Evolutionary conservation across 1,140 invertebrate genomes (phyloP), one percentile per base, ranked within the genome.

Genomic region (Psilanteris sp.): DNA sequence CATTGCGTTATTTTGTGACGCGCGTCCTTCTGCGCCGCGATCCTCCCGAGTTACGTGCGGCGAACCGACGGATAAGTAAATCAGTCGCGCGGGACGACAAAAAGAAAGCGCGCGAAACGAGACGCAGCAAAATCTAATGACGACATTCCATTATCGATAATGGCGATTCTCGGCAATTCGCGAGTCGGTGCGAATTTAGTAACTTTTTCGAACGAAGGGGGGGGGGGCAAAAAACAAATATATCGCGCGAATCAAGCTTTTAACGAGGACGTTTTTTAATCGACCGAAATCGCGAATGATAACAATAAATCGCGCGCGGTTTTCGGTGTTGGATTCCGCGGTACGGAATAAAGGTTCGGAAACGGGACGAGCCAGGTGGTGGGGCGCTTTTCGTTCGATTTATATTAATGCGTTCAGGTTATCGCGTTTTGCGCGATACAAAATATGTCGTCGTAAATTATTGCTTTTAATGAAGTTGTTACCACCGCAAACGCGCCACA

Each of bases 381-480:
- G n/a, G n/a, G n/a, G n/a, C n/a, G n/a, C n/a, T n/a, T n/a, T n/a
- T n/a, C n/a, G n/a, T n/a, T n/a, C n/a, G n/a, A n/a, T n/a, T n/a
- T n/a, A n/a, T n/a, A n/a, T n/a, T n/a, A n/a, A n/a, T n/a, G n/a
- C n/a, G n/a, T n/a, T n/a, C n/a, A n/a, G n/a, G n/a, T n/a, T 31
- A 31, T 31, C 43, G 5, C 43, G 10, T 48, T 48, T 46, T 31
- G 26, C 9, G 4, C 14, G 18, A 31, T 18, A 46, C 13, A 46
- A 27, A 44, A 10, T 27, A 37, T 22, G 52, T 46, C 13, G 73
- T 52, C 78, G 70, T 85, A 85, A 83, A 85, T 85, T 82, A 83
- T 66, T 68, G 70, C 77, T 59, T 62, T 77, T 83, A 85, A 85
- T 81, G 81, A 84, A 85, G 80, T 82, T 78, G 81, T 79, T 81